These are phyloP conservation scores for Drosophila multiciliata DNA, from an alignment of 2,888 invertebrate species.

Conservation along the genomic window DNA sequence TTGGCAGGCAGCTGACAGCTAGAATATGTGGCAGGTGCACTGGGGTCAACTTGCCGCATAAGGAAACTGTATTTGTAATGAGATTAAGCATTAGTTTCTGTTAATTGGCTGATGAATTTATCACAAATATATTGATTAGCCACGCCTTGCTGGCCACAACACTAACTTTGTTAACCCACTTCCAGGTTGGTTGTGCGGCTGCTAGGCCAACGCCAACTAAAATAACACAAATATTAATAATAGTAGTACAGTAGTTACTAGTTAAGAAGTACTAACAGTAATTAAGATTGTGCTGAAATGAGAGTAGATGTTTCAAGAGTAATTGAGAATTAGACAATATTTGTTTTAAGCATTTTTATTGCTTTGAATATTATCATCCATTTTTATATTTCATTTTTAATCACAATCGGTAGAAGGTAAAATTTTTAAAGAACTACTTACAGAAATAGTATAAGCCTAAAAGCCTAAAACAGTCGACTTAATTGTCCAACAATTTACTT, in stretches of 20 bases:
- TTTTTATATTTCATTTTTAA: background rate
- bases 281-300: background rate
- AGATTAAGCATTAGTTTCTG: conserved; percentile 24
- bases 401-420: background rate
- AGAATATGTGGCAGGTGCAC: conserved; percentile 4
- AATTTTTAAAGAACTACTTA: background rate
- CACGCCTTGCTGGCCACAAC: conserved; percentile 29
- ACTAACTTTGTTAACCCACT: conserved; percentile 38
- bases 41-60: background rate
- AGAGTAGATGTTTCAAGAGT: background rate
- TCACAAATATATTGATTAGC: conserved; percentile 11
- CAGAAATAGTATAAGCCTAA: background rate
- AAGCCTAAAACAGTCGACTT: background rate
- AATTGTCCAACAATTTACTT: background rate
- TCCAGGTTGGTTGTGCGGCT: conserved; percentile 1
- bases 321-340: background rate
- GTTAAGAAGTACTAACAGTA: background rate
- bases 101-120: conserved; percentile 22
- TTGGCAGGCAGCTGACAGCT: conserved; percentile 16
- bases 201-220: conserved; percentile 66
- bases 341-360: background rate
- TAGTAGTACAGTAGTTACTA: conserved; percentile 1
- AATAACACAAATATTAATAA: conserved; percentile 12
- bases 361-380: background rate
- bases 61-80: conserved; percentile 15